Conservation (phyloP, 2,888 invertebrate species). For the Dicyrtoma fusca region DNA sequence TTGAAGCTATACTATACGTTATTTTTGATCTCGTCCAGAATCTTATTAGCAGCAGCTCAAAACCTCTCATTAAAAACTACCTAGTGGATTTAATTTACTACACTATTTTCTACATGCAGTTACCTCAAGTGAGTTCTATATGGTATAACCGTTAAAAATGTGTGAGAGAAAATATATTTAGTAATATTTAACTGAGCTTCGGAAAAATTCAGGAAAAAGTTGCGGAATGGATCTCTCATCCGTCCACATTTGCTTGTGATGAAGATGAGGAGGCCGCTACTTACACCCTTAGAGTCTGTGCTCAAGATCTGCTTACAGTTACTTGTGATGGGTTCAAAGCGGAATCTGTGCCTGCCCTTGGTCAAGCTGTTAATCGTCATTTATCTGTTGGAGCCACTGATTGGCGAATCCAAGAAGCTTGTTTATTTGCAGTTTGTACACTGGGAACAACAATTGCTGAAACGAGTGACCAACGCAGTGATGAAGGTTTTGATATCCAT, state of each 20-base stretch:
- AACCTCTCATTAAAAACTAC: conserved; percentile 60
- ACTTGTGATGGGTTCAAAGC: conserved; percentile 61
- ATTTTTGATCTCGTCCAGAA: conserved; percentile 64
- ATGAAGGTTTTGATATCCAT: conserved; percentile 51
- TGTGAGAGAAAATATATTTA: neutral
- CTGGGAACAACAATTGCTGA: conserved; percentile 52
- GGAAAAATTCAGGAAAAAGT: conserved; percentile 57
- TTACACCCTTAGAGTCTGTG: conserved; percentile 64
- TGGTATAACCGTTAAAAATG: too few relatives aligned
- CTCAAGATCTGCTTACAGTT: conserved; percentile 62
- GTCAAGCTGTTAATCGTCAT: conserved; percentile 61
- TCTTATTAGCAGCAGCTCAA: conserved; percentile 58
- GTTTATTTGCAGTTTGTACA: conserved; percentile 60
- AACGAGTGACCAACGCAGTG: conserved; percentile 14
- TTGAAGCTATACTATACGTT: conserved; percentile 62
- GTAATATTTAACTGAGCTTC: neutral
- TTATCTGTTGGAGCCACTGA: conserved; percentile 60
- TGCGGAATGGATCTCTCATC: conserved; percentile 61
- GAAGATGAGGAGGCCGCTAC: conserved; percentile 65
- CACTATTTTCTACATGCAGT: conserved; percentile 63
- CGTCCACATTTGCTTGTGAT: conserved; percentile 64
- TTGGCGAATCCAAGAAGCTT: conserved; percentile 60
- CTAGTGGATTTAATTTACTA: conserved; percentile 63
- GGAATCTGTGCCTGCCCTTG: conserved; percentile 60
- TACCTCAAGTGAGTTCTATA: conserved; percentile 62